These are phyloP conservation scores for Bagarius yarrelli DNA, from an alignment of 2,113 vertebrate species.

Conservation along the genomic window DNA sequence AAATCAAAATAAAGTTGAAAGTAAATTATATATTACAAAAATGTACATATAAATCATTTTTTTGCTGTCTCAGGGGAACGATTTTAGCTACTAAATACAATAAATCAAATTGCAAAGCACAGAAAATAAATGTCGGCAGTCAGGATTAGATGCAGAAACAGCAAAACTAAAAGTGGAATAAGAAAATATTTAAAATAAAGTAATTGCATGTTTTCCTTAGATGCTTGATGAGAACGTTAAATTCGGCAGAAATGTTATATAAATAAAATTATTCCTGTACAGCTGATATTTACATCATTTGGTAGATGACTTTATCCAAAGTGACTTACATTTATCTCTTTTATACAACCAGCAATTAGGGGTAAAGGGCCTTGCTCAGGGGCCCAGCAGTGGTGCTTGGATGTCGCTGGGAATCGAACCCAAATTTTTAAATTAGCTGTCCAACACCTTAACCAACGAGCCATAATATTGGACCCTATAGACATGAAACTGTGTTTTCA, in stretches of 20 bases:
- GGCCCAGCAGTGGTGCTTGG: too few species aligned
- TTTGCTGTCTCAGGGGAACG: background rate
- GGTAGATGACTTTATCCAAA: too few species aligned
- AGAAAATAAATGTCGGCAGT: background rate
- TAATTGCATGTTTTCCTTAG: background rate
- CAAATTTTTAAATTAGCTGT: too few species aligned
- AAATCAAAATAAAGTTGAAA: too few species aligned
- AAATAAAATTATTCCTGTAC: conserved; percentile 8
- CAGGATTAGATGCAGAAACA: background rate
- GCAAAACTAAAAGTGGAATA: background rate
- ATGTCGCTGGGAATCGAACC: too few species aligned
- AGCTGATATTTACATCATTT: background rate
- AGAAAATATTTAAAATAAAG: conserved; percentile 15
- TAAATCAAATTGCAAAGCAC: background rate
- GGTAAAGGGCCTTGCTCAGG: too few species aligned
- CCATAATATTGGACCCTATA: conserved; percentile 6
- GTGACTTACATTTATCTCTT: too few species aligned
- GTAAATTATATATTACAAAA: background rate
- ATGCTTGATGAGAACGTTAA: conserved; percentile 11
- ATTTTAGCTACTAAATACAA: background rate
- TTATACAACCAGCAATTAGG: too few species aligned
- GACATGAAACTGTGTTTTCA: conserved; percentile 10
- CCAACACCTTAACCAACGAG: too few species aligned
- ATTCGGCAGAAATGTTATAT: background rate
- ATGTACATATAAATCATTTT: background rate